Evolutionary conservation across 1,140 invertebrate genomes (phyloP).

Genomic region (Scaptomyza hsui): DNA sequence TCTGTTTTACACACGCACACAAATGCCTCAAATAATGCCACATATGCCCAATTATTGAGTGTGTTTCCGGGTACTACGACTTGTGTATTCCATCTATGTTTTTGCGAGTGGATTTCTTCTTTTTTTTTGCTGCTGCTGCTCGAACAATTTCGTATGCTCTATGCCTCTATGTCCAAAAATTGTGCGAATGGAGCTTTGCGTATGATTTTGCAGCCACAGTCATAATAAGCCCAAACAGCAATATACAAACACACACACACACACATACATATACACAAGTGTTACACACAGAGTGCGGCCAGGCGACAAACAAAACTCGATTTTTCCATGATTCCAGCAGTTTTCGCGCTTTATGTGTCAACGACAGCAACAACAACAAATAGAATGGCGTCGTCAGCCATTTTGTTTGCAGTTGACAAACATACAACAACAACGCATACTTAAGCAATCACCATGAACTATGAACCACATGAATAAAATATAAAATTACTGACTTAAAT

Average conservation of each 20-base stretch:
- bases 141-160: conserved; percentile 8
- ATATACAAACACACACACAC: conserved; percentile 12
- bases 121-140: background rate
- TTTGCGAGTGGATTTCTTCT: background rate
- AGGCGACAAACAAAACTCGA: conserved; percentile 23
- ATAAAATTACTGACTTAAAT: too few relatives aligned
- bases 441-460: conserved; percentile 28
- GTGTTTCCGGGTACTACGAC: background rate
- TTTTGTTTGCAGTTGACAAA: conserved; percentile 73
- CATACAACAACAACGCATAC: conserved; percentile 12
- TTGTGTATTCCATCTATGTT: conserved; percentile 26
- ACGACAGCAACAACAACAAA: conserved; percentile 35
- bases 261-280: background rate
- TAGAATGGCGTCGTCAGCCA: conserved; percentile 45
- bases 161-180: conserved; percentile 7
- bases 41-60: conserved; percentile 59
- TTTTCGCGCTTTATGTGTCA: conserved; percentile 63
- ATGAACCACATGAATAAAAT: too few relatives aligned
- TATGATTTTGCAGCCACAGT: conserved; percentile 32
- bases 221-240: conserved; percentile 32
- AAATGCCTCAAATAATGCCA: conserved; percentile 49
- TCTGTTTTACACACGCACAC: conserved; percentile 32
- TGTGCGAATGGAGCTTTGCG: conserved; percentile 35
- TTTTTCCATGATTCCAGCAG: conserved; percentile 33
- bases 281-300: conserved; percentile 18